phyloP scores from a whole-genome alignment of 2,888 invertebrate species.

The Ametastegia equiseti region DNA sequence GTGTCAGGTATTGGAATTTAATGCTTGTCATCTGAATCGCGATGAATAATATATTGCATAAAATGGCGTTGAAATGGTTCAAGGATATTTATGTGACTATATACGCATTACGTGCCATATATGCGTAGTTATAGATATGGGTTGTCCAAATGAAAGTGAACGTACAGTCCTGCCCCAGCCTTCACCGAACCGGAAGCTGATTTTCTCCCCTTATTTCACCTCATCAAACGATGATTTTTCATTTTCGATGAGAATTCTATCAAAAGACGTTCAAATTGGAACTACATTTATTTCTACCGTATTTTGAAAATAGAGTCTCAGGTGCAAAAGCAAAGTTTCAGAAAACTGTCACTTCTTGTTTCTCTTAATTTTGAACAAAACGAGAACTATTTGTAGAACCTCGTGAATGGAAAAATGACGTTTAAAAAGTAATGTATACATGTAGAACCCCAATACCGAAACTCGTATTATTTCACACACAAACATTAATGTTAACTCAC shows the following conservation, averaged over 20 bases:
- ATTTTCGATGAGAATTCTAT: neutral
- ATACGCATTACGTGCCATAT: neutral
- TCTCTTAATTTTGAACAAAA: no score
- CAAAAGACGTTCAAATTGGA: neutral
- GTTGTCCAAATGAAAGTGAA: neutral
- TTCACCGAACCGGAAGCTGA: neutral
- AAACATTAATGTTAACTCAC: no score
- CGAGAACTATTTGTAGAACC: no score
- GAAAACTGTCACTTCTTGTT: no score
- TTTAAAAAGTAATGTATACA: no score
- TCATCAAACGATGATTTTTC: neutral
- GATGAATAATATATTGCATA: constrained; percentile 17
- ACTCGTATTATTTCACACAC: no score
- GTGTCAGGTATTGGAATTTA: constrained; percentile 7
- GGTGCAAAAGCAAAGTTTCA: no score
- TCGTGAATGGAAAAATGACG: no score
- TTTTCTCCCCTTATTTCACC: neutral
- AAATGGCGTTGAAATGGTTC: neutral
- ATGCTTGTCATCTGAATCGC: neutral
- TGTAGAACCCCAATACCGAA: no score
- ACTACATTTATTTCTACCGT: no score
- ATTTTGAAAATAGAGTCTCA: no score
- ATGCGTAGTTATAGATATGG: neutral
- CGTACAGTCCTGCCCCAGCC: neutral
- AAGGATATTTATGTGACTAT: neutral